A percentile compares a stretch with the other conserved stretches of the same genome.
Conservation (phyloP, 2,797 vertebrate genomes). For the Phylloscopus collybita region DNA sequence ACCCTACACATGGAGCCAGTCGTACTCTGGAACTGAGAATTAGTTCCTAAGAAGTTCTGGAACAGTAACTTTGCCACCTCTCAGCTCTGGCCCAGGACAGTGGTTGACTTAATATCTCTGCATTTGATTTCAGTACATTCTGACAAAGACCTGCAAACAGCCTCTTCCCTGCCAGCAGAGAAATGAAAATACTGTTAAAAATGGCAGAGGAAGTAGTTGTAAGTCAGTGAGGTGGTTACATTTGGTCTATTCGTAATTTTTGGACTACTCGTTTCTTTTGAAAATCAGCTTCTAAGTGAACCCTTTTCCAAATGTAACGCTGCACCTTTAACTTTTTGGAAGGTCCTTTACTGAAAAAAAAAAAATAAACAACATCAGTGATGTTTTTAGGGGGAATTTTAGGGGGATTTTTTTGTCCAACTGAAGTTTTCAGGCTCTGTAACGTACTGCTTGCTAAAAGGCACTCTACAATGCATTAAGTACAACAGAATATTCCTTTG, state of each 20-base stretch:
- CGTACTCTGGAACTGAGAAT: background rate
- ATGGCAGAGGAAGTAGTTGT: background rate
- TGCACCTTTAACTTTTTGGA: background rate
- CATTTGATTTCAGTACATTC: background rate
- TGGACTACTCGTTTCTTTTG: background rate
- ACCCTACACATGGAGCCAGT: background rate
- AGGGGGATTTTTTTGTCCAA: background rate
- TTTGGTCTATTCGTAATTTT: background rate
- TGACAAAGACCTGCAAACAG: background rate
- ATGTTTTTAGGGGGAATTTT: constrained; percentile 16
- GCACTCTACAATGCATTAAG: constrained; percentile 44
- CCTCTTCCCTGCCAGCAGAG: background rate
- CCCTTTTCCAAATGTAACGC: background rate
- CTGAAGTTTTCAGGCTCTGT: constrained; percentile 18
- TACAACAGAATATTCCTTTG: constrained; percentile 59
- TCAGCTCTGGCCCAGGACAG: background rate
- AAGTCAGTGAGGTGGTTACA: background rate
- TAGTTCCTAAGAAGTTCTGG: background rate
- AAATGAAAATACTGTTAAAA: background rate
- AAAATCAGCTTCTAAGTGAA: background rate
- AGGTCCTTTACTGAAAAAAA: background rate
- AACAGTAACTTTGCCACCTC: background rate
- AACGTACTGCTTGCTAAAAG: constrained; percentile 19
- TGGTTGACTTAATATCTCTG: background rate
- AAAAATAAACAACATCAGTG: background rate